phyloP scores from a whole-genome alignment of 2,113 vertebrate species.

The Campylomormyrus tamandua region DNA sequence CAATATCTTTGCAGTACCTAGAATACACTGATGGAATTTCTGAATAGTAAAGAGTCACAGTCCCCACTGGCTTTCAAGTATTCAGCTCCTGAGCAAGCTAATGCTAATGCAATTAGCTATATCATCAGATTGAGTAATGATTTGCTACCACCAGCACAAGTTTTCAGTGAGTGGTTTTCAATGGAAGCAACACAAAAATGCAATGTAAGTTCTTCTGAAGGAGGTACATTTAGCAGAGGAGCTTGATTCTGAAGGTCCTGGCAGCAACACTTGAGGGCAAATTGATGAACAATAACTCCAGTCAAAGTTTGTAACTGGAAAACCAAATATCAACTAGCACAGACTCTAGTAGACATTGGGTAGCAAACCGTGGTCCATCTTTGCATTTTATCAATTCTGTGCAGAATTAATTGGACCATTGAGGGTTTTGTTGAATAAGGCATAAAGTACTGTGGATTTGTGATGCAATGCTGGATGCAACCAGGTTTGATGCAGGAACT shows the following conservation, averaged over 20 bases:
- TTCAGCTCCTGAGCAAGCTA: not conserved
- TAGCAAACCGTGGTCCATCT: not conserved
- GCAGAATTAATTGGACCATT: not conserved
- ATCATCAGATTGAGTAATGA: not conserved
- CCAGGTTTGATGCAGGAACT: not conserved
- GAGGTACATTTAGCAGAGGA: not conserved
- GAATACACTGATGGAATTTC: constrained; percentile 2
- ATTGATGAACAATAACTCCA: not conserved
- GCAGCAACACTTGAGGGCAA: not conserved
- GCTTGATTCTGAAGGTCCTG: not conserved
- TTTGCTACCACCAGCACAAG: not conserved
- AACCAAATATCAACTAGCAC: not conserved
- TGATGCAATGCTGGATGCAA: not conserved
- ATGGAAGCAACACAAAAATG: not conserved
- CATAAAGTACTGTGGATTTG: not conserved
- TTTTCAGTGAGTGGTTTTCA: not conserved
- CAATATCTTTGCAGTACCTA: constrained; percentile 23
- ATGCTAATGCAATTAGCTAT: not conserved
- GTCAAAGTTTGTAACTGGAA: not conserved
- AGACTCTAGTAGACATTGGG: not conserved
- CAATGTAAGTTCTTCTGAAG: not conserved
- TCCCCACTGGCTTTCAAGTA: not conserved
- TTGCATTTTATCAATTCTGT: not conserved
- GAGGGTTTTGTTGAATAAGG: not conserved
- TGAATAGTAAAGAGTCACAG: not conserved